Evolutionary conservation across 2,113 vertebrate species (phyloP), one percentile per base, ranked within the genome.

Genomic region (Micronycteris hirsuta): DNA sequence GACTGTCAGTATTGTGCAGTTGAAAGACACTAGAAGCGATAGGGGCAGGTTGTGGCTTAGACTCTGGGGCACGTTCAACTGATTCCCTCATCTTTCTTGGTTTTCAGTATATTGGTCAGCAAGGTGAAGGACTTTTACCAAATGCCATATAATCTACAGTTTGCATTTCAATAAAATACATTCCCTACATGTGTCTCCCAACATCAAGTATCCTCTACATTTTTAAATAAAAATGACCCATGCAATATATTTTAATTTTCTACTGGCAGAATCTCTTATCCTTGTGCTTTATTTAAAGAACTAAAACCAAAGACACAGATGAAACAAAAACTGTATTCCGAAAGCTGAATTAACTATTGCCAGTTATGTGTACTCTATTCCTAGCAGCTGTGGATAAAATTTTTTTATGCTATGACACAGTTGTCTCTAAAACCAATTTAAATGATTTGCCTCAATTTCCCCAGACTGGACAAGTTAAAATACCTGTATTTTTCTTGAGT

Each of bases 101-200:
- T 31, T 88, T 95, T 93, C 26, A 67, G 3, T 89, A 56, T 89
- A 22, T 86, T 86, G 56, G 67, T 33, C 22, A 89, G 24, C 28
- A 89, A 89, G 41, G 80, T 45, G 7, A 78, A 3, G 14, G 36
- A 78, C 1, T 58, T 88, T 8, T 71, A 56, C 2, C 71, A 73
- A 94, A 78, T 71, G 4, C 31, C 28, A 54, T 73, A 8, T 82
- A 61, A 73, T 83, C 15, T 73, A 14, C n/a, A 68, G 45, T 93
- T 95, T 83, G 4, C 47, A 93, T 63, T 96, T 93, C 3, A 52
- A 71, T 89, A 73, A 78, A 91, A 52, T 58, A 33, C 33, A 87
- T 83, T 81, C 33, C 88, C 13, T 63, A 38, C 9, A 36, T 49
- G 10, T 61, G 4, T 52, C 43, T 45, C 68, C 49, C 70, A 86